Evolutionary conservation across 2,113 vertebrate species (phyloP).

Genomic region (Platichthys stellatus): DNA sequence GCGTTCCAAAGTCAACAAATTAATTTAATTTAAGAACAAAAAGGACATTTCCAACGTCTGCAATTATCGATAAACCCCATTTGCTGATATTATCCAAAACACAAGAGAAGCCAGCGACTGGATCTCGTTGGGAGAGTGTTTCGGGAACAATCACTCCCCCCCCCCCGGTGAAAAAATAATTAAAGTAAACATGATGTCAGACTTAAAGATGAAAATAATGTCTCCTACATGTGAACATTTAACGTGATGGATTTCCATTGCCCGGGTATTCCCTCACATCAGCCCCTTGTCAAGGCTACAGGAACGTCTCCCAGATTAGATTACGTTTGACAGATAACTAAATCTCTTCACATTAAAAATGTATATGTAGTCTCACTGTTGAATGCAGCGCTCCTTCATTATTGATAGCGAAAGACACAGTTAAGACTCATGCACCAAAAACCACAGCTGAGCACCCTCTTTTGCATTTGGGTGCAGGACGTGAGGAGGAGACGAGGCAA

Average conservation of each 20-base stretch:
- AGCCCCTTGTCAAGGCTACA: background rate
- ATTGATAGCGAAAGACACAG: slow-evolving; percentile 46
- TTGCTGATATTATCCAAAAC: background rate
- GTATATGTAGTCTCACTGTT: slow-evolving; percentile 18
- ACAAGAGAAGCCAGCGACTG: background rate
- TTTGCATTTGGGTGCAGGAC: background rate
- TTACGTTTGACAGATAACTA: slow-evolving; percentile 27
- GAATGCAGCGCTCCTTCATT: slow-evolving; percentile 39
- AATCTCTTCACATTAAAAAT: slow-evolving; percentile 56
- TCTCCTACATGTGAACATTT: background rate
- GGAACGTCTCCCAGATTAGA: background rate
- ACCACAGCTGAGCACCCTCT: background rate
- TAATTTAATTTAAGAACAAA: no score
- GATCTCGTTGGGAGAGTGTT: background rate
- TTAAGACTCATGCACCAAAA: slow-evolving; percentile 18
- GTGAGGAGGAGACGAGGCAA: background rate
- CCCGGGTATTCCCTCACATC: background rate
- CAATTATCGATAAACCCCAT: background rate
- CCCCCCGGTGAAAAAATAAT: background rate
- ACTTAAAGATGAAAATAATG: background rate
- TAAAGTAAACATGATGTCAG: background rate
- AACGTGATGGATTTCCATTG: background rate
- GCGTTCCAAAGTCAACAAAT: no score
- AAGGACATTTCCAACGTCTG: no score
- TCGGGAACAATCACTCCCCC: background rate